A percentile compares a stretch with the other conserved stretches of the same genome.
These are phyloP conservation scores for Anas platyrhynchos DNA, from an alignment of 2,113 vertebrate genomes.

Conservation along the genomic window DNA sequence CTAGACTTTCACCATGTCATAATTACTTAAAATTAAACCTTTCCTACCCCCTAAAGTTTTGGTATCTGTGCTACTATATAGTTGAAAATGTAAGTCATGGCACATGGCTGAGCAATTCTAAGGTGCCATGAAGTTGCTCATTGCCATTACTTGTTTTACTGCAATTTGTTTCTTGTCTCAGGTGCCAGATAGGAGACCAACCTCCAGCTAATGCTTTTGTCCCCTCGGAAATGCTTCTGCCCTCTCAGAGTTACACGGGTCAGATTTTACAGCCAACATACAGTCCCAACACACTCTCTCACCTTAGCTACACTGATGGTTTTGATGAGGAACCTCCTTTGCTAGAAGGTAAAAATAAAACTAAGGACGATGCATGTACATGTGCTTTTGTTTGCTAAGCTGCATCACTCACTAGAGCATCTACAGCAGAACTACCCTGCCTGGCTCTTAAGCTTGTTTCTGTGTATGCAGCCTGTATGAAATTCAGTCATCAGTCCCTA, in stretches of 20 bases:
- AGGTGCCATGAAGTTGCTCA: background rate
- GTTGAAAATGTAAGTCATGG: background rate
- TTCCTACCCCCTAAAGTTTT: background rate
- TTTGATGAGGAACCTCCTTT: constrained; percentile 87
- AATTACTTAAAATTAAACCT: background rate
- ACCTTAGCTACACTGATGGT: constrained; percentile 40
- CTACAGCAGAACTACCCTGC: background rate
- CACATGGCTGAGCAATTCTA: fast-evolving
- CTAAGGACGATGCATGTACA: fast-evolving
- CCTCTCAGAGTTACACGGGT: constrained; percentile 60
- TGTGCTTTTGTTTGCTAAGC: background rate
- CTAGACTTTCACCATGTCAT: background rate
- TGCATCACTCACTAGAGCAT: background rate
- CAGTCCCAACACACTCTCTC: constrained; percentile 20
- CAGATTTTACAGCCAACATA: constrained; percentile 77
- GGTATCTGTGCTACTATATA: fast-evolving
- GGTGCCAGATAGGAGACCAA: background rate
- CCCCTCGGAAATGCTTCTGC: constrained; percentile 15
- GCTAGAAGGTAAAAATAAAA: constrained; percentile 82
- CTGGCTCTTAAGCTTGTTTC: background rate
- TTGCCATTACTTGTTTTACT: background rate
- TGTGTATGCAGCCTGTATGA: background rate
- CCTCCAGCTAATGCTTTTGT: background rate
- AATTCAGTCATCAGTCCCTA: background rate
- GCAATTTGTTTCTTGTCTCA: constrained; percentile 23